Conservation (phyloP, 2,113 vertebrate species). For the Montifringilla adamsi region DNA sequence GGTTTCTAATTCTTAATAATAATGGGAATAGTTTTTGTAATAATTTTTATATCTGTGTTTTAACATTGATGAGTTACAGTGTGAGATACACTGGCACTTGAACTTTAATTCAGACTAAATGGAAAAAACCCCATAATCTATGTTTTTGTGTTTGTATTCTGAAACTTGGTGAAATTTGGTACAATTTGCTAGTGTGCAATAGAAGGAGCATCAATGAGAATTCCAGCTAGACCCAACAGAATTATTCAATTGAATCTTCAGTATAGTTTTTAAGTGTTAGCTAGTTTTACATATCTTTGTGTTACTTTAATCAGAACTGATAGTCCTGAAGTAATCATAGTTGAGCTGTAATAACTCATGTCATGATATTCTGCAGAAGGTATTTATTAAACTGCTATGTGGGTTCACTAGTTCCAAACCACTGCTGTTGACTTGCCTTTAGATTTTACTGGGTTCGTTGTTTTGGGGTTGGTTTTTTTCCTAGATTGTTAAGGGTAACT, state of each 20-base stretch:
- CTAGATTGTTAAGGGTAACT: background rate
- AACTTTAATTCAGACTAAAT: background rate
- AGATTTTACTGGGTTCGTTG: background rate
- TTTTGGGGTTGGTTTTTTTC: background rate
- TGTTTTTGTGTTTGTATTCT: background rate
- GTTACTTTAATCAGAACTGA: background rate
- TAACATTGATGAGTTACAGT: background rate
- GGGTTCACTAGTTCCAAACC: background rate
- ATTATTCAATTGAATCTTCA: background rate
- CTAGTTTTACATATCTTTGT: background rate
- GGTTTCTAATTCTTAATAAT: background rate
- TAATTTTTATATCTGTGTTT: background rate
- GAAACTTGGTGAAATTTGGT: background rate
- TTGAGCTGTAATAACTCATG: background rate
- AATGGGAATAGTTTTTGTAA: background rate
- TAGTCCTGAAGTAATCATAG: background rate
- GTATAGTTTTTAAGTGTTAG: background rate
- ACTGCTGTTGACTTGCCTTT: background rate
- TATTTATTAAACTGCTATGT: background rate
- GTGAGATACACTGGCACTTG: background rate
- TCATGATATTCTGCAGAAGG: background rate
- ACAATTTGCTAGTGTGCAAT: background rate
- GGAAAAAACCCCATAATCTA: fast-evolving
- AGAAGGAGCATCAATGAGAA: background rate
- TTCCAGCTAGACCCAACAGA: background rate